Base-by-base conservation (phyloP, 2,113 vertebrate genomes). In the Aspiorhynchus laticeps region DNA sequence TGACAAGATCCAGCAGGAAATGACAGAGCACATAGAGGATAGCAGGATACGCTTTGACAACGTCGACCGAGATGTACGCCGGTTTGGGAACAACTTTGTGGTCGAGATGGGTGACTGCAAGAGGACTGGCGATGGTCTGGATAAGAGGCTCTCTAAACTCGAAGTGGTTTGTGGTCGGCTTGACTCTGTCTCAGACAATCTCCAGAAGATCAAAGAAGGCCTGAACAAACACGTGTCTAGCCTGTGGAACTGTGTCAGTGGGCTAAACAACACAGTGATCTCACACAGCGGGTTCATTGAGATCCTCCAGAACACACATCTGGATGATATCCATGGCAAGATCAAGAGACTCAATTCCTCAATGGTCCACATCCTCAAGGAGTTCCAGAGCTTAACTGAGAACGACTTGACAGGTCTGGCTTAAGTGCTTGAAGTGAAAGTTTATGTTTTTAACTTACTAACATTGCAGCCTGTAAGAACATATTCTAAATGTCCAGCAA, bases 111-210 rank as follows among this genome's bases (percentile, higher is more conserved):
- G 91, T 4, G 95, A 95, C 86, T 96, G 84, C 80, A 94, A 90
- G 91, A 83, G 53, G 65, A 95, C 94, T 28, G 92, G 89, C 14
- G 93, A 95, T 0, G 94, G 95, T 0, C 91, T 98, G 61, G 96
- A 97, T 83, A 96, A 97, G 26, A 95, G 97, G n/a, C 73, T 98
- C 63, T 95, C 96, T 1, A 97, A 96, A 86, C 93, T 98, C 61
- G 98, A 98, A 88, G 96, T 95, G 0, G 92, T 97, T 59, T 98
- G 97, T 53, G 94, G 96, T 46, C 92, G 95, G 33, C 87, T 98
- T 87, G 96, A 97, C 65, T 91, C 94, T 0, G 96, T 98, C 73
- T 95, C 96, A 0, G 94, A 95, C 2, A 96, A 96, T 43, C 91
- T 98, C 69, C 92, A 93, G 59, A 96, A 95, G 69, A 95, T 98